A percentile compares a stretch with the other conserved stretches of the same genome.
Evolutionary conservation across 1,140 invertebrate species (phyloP).

Genomic region (Idris sp.): DNA sequence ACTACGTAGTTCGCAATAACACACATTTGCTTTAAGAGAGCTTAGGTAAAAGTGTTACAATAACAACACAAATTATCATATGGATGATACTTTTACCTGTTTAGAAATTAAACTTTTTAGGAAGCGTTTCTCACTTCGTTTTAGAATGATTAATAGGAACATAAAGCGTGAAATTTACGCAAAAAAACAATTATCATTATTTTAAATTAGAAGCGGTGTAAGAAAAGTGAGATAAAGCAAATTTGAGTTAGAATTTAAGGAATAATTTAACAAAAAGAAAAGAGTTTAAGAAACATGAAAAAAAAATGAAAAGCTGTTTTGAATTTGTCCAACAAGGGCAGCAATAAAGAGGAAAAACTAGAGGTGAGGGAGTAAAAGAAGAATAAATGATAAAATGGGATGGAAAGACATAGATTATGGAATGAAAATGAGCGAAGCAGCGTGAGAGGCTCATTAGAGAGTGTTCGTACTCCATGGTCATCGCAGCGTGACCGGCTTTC

Average conservation of each 20-base stretch:
- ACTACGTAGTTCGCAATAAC: slow-evolving; percentile 29
- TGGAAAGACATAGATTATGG: slow-evolving; percentile 66
- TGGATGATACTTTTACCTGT: slow-evolving; percentile 54
- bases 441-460: slow-evolving; percentile 77
- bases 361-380: slow-evolving; percentile 11
- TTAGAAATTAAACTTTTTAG: slow-evolving; percentile 50
- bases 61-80: slow-evolving; percentile 56
- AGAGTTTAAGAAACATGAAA: no score
- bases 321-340: no score
- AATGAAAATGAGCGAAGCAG: slow-evolving; percentile 73
- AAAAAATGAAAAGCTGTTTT: no score
- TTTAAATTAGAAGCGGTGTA: no score
- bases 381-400: slow-evolving; percentile 47
- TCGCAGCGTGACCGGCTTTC: slow-evolving; percentile 78
- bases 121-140: slow-evolving; percentile 31
- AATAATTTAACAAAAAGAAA: no score
- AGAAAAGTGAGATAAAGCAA: no score
- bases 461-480: slow-evolving; percentile 78
- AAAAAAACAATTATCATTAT: no score
- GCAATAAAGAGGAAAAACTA: no score
- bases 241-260: no score
- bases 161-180: no score
- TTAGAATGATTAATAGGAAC: slow-evolving; percentile 2
- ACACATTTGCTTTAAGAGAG: slow-evolving; percentile 53
- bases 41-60: slow-evolving; percentile 58